A percentile compares a stretch with the other conserved stretches of the same genome.
Conservation (phyloP, 2,888 invertebrate genomes). For the Acleris holmiana region DNA sequence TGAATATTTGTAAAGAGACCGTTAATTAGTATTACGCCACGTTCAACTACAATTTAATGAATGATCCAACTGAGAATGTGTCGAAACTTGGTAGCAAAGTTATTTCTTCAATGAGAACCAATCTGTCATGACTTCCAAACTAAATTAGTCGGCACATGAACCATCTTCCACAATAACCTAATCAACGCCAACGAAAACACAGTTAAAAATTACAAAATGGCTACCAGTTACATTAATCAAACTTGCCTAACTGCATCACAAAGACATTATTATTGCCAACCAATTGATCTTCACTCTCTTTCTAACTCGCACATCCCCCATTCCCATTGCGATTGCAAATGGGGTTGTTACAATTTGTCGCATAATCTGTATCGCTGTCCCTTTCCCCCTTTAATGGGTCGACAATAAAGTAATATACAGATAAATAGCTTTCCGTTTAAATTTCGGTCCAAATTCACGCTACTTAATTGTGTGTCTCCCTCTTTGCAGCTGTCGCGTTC, state of each 20-base stretch:
- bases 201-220: conserved; percentile 25
- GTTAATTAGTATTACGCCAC: too few relatives aligned
- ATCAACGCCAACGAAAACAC: conserved; percentile 24
- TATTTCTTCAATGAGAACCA: background rate
- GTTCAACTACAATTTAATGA: background rate
- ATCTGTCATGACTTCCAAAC: conserved; percentile 5
- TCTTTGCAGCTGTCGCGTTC: conserved; percentile 55
- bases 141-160: background rate
- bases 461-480: conserved; percentile 80
- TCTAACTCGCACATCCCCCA: conserved; percentile 39
- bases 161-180: conserved; percentile 12
- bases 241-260: conserved; percentile 50
- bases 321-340: conserved; percentile 51
- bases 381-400: conserved; percentile 74
- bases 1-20: too few relatives aligned
- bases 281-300: conserved; percentile 63
- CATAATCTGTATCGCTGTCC: conserved; percentile 54
- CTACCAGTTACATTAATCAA: conserved; percentile 34
- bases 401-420: conserved; percentile 83
- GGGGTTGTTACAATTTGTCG: conserved; percentile 65
- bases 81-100: background rate
- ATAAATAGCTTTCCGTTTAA: conserved; percentile 81
- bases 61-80: background rate
- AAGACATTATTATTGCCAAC: conserved; percentile 60
- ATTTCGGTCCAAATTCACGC: conserved; percentile 80